These are phyloP conservation scores for Nomada fucata DNA, from an alignment of 2,888 invertebrate species.

Conservation along the genomic window DNA sequence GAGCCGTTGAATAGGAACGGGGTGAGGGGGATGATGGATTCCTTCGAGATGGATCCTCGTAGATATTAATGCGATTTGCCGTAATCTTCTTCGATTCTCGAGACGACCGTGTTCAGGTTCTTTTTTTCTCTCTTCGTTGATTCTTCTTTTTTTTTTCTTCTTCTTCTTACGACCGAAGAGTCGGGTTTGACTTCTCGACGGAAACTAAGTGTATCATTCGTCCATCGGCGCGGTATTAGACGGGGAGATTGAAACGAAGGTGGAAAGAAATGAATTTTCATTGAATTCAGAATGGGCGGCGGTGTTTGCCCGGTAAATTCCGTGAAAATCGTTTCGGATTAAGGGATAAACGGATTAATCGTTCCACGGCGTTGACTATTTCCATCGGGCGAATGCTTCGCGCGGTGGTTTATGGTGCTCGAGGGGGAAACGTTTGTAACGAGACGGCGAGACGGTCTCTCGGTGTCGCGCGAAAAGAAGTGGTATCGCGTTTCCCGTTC, in stretches of 20 bases:
- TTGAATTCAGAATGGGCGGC: too few species aligned
- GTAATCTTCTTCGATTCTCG: constrained; percentile 45
- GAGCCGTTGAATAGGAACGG: not conserved
- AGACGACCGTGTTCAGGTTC: not conserved
- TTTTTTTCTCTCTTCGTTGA: not conserved
- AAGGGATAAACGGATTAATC: too few species aligned
- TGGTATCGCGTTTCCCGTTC: constrained; percentile 16
- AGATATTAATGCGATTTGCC: constrained; percentile 50
- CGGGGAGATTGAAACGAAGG: too few species aligned
- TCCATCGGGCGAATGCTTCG: too few species aligned
- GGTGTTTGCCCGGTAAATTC: too few species aligned
- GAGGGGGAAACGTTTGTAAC: constrained; percentile 3
- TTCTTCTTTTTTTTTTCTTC: not conserved
- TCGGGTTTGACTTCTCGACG: not conserved
- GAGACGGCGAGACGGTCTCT: constrained; percentile 8
- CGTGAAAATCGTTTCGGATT: too few species aligned
- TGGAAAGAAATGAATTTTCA: too few species aligned
- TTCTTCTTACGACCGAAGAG: too few species aligned
- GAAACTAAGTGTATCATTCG: not conserved
- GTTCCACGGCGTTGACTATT: too few species aligned
- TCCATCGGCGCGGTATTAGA: not conserved
- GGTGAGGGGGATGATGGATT: constrained; percentile 5
- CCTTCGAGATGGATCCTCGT: constrained; percentile 19
- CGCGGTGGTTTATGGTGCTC: not conserved
- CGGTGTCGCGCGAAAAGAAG: constrained; percentile 7